Conservation (phyloP, 2,888 invertebrate genomes). For the Xanthia togata region DNA sequence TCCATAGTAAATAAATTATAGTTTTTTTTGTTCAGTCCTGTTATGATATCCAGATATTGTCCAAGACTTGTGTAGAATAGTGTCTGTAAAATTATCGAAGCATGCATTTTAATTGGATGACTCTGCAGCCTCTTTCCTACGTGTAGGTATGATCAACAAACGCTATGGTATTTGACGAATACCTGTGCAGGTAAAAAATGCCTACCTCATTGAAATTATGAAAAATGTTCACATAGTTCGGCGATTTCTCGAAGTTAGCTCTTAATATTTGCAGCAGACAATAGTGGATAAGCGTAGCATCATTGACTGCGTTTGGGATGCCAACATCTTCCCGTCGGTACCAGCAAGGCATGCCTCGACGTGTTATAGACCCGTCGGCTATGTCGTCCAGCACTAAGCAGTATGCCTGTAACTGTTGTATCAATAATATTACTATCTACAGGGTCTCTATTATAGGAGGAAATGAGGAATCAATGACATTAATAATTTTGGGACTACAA, state of each 20-base stretch:
- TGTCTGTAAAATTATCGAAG: conserved; percentile 71
- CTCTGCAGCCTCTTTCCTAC: not conserved
- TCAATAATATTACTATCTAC: not conserved
- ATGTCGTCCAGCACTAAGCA: conserved; percentile 97
- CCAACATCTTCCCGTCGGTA: conserved; percentile 93
- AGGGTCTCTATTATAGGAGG: not conserved
- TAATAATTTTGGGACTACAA: not conserved
- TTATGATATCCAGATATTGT: conserved; percentile 94
- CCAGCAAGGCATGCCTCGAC: conserved; percentile 97
- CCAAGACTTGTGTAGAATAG: conserved; percentile 93
- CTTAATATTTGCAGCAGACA: conserved; percentile 93
- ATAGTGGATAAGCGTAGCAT: conserved; percentile 94
- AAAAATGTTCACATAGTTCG: conserved; percentile 93
- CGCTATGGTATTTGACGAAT: not conserved
- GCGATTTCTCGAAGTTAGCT: conserved; percentile 92
- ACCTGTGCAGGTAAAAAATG: not conserved
- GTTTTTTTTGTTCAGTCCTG: conserved; percentile 75
- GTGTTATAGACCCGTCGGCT: conserved; percentile 94
- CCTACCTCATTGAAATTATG: conserved; percentile 93
- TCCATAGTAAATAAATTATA: conserved; percentile 93
- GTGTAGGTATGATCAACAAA: not conserved
- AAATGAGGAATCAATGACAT: not conserved
- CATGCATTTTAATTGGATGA: not conserved
- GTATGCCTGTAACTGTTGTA: conserved; percentile 94
- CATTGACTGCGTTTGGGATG: conserved; percentile 93